phyloP scores from a whole-genome alignment of 2,888 invertebrate species.

The Epistrophe grossulariae region DNA sequence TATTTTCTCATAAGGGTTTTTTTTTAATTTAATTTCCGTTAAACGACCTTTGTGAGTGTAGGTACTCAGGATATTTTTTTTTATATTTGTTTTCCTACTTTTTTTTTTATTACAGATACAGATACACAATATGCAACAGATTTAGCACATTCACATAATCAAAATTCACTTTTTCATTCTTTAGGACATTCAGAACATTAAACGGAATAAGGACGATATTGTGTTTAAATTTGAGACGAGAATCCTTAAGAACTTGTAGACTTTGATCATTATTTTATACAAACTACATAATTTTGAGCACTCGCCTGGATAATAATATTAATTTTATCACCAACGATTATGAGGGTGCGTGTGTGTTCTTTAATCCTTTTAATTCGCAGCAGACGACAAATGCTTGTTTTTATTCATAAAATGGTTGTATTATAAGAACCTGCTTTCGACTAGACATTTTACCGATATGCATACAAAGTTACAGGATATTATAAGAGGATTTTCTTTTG shows the following conservation, averaged over 20 bases:
- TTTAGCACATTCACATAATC: conserved; percentile 63
- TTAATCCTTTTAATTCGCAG: conserved; percentile 35
- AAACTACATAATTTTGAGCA: conserved; percentile 8
- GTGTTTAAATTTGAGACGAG: conserved; percentile 21
- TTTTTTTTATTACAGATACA: neutral
- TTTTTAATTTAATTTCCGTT: conserved; percentile 27
- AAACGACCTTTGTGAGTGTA: conserved; percentile 5
- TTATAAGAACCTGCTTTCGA: conserved; percentile 38
- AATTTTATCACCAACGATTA: conserved; percentile 56
- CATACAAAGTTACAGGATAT: conserved; percentile 43
- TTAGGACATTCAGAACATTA: conserved; percentile 25
- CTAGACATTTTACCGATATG: conserved; percentile 45
- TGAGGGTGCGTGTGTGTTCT: neutral
- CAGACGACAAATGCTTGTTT: neutral
- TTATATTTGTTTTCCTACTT: neutral
- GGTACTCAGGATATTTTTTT: conserved; percentile 1
- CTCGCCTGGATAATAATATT: conserved; percentile 46
- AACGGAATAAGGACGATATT: conserved; percentile 1
- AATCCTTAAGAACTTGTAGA: conserved; percentile 36
- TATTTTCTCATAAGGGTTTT: neutral
- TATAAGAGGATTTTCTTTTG: conserved; percentile 29
- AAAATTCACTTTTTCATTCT: conserved; percentile 41
- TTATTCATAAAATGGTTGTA: conserved; percentile 33
- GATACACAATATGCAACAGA: conserved; percentile 67
- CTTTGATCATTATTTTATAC: neutral